These are phyloP conservation scores for Rallus limicola DNA, from an alignment of 2,113 vertebrate species.

Conservation along the genomic window DNA sequence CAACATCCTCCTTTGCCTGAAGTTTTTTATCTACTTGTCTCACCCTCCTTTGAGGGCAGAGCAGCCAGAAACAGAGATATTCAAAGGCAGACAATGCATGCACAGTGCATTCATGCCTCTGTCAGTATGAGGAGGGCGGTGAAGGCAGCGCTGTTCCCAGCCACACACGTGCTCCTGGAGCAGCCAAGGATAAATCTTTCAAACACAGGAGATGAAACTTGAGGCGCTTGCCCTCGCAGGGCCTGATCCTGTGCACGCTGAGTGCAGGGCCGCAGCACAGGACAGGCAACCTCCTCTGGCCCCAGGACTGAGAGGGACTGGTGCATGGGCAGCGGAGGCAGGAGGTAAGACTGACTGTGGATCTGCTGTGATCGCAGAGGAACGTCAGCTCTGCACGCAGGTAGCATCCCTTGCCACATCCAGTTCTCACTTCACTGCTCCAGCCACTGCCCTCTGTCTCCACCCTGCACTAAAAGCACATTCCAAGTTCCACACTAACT, in stretches of 20 bases:
- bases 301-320: background rate
- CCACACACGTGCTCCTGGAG: background rate
- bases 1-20: background rate
- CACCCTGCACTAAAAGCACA: background rate
- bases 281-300: background rate
- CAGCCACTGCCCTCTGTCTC: background rate
- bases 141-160: background rate
- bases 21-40: background rate
- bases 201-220: background rate
- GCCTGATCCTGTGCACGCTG: background rate
- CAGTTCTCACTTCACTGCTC: background rate
- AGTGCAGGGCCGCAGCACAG: background rate
- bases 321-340: background rate
- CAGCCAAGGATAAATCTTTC: background rate
- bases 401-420: background rate
- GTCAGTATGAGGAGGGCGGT: background rate
- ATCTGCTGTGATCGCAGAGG: background rate
- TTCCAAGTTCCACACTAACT: background rate
- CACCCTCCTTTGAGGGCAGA: background rate
- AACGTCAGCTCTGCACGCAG: background rate
- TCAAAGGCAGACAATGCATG: background rate
- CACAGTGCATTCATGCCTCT: background rate
- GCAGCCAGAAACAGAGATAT: background rate
- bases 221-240: background rate
- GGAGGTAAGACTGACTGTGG: fast-evolving